Conservation (phyloP, 2,113 vertebrate species). For the Serilophus lunatus region DNA sequence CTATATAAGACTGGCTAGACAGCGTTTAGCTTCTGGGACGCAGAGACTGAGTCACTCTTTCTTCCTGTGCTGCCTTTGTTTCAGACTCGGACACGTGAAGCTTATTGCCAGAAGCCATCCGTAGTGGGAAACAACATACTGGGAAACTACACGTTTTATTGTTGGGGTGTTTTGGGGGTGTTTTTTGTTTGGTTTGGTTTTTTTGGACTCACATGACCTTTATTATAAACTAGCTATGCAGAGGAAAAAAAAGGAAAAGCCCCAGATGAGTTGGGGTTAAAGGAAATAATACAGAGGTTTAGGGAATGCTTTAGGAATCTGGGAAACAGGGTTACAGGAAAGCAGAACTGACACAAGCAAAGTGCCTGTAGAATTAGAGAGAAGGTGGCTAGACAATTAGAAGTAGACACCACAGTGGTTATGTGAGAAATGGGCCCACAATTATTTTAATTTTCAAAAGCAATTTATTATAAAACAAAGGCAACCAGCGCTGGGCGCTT, state of each 20-base stretch:
- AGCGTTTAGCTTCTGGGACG: conserved; percentile 17
- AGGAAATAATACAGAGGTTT: too few species aligned
- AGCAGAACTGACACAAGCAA: too few species aligned
- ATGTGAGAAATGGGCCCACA: too few species aligned
- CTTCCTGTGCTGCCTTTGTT: conserved; percentile 52
- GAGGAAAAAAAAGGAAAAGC: not conserved
- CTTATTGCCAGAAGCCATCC: conserved; percentile 29
- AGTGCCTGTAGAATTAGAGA: too few species aligned
- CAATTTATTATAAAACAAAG: too few species aligned
- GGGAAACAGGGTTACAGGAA: too few species aligned
- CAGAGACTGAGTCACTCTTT: conserved; percentile 38
- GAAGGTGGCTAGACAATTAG: too few species aligned
- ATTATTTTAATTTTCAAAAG: too few species aligned
- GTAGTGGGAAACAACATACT: conserved; percentile 13
- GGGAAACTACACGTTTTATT: conserved; percentile 22
- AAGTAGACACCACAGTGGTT: too few species aligned
- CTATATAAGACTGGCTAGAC: conserved; percentile 31
- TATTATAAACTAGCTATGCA: not conserved
- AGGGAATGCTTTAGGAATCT: too few species aligned
- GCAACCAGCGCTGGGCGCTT: too few species aligned
- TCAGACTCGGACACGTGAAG: conserved; percentile 21
- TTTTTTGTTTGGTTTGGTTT: not conserved
- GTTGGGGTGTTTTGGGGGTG: not conserved
- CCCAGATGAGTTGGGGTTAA: not conserved
- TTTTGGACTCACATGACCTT: not conserved